Conservation (phyloP, 2,797 vertebrate genomes). For the Astyanax mexicanus region DNA sequence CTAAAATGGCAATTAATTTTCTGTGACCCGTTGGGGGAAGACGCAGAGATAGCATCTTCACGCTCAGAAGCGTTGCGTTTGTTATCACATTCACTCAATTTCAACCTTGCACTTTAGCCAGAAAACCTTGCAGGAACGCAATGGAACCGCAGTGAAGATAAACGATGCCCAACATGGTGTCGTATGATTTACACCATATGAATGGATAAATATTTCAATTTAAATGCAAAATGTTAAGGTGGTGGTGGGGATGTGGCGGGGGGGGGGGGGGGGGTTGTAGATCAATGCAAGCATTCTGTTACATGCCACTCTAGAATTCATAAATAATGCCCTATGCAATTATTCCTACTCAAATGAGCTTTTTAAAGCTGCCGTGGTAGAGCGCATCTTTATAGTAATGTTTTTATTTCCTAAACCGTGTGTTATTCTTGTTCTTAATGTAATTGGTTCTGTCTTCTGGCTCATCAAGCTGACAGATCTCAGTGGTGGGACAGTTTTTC, state of each 20-base stretch:
- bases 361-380: slow-evolving; percentile 70
- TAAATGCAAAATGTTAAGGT: slow-evolving; percentile 78
- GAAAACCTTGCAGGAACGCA: slow-evolving; percentile 56
- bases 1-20: slow-evolving; percentile 63
- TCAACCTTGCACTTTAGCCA: slow-evolving; percentile 48
- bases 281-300: slow-evolving; percentile 72
- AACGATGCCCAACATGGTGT: slow-evolving; percentile 62
- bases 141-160: slow-evolving; percentile 68
- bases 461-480: slow-evolving; percentile 79
- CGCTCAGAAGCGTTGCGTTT: slow-evolving; percentile 44
- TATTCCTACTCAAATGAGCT: slow-evolving; percentile 76
- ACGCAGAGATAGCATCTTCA: slow-evolving; percentile 58
- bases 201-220: slow-evolving; percentile 79
- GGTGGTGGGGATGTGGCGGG: slow-evolving; percentile 38
- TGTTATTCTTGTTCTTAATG: slow-evolving; percentile 75
- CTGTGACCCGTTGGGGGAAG: slow-evolving; percentile 44
- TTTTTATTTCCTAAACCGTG: slow-evolving; percentile 78
- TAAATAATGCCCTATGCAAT: slow-evolving; percentile 76
- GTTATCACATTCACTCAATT: slow-evolving; percentile 64
- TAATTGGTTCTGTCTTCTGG: slow-evolving; percentile 78
- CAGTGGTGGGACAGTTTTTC: slow-evolving; percentile 64
- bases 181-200: slow-evolving; percentile 71
- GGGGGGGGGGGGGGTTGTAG: slow-evolving; percentile 61
- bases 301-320: slow-evolving; percentile 64
- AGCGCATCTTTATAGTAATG: slow-evolving; percentile 71